Evolutionary conservation across 1,140 invertebrate genomes (phyloP), one percentile per base, ranked within the genome.

Genomic region (Penaeus japonicus): DNA sequence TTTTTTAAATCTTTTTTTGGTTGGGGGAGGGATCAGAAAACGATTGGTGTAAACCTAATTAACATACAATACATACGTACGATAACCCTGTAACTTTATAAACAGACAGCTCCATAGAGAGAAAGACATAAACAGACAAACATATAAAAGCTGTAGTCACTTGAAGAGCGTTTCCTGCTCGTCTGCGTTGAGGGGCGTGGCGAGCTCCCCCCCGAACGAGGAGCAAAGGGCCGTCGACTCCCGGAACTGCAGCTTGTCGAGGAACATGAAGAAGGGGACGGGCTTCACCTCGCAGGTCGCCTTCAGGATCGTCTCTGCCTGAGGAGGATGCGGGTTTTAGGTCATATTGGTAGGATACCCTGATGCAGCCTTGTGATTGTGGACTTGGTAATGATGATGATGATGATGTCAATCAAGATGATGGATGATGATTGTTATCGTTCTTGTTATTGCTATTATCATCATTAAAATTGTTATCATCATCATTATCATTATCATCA

Each of bases 231-330:
- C 73, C 32, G 73, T 35, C 18, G 81, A 59, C 39, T 59, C 15
- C 32, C 27, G 24, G 55, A 62, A 84, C 81, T 84, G 81, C 81
- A 84, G 81, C 81, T 39, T 20, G 59, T 84, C 81, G 22, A 65
- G 54, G 24, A 84, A 84, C 81, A 84, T 84, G 81, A 84, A n/a
- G 81, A 65, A 65, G 32, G 62, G 81, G 35, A 20, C n/a, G 0
- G 81, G 81, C 1, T 35, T 24, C 5, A 84, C 55, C 7, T 84
- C 22, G 27, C 81, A 84, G 22, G 81, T 84, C 47, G 62, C 27
- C 57, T 4, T 17, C 81, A 84, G 59, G 20, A 4, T 62, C 81
- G 47, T 12, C 47, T 27, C 35, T 22, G 32, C 4, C 80, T 82
- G 80, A 5, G 65, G 65, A 32, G 15, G 2, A 10, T 32, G 0